Evolutionary conservation across 1,140 invertebrate genomes (phyloP).

Genomic region (Pseudomyrmex concolor): DNA sequence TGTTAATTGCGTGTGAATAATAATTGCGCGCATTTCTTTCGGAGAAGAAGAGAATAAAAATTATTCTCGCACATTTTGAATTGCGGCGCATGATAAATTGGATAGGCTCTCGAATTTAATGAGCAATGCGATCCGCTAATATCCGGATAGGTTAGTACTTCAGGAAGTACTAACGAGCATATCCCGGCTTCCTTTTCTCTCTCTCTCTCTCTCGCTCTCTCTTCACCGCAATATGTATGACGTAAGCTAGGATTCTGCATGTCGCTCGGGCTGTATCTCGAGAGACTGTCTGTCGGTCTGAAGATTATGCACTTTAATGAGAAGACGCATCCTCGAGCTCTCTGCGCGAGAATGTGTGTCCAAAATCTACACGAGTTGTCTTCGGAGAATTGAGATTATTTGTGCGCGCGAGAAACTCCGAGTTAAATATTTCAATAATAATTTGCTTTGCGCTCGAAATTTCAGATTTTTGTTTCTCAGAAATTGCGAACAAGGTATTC

Average conservation of each 20-base stretch:
- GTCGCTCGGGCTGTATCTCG: constrained; percentile 32
- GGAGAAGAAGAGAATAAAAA: constrained; percentile 17
- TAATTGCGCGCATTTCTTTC: not conserved
- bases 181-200: not conserved
- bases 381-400: constrained; percentile 32
- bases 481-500: not conserved
- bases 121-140: constrained; percentile 52
- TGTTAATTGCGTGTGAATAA: no score
- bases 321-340: constrained; percentile 12
- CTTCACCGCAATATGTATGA: constrained; percentile 1
- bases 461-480: not conserved
- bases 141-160: constrained; percentile 32
- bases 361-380: constrained; percentile 39
- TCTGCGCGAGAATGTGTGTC: constrained; percentile 10
- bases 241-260: constrained; percentile 43
- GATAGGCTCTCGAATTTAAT: constrained; percentile 49
- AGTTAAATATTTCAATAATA: no score
- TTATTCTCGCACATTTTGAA: constrained; percentile 31
- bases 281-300: constrained; percentile 37
- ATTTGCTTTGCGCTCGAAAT: not conserved
- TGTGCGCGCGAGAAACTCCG: not conserved
- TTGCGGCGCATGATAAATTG: constrained; percentile 33
- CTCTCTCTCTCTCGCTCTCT: not conserved
- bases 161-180: constrained; percentile 43
- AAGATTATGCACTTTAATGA: constrained; percentile 63